phyloP scores from a whole-genome alignment of 2,113 vertebrate species.

The Marmota flaviventris region DNA sequence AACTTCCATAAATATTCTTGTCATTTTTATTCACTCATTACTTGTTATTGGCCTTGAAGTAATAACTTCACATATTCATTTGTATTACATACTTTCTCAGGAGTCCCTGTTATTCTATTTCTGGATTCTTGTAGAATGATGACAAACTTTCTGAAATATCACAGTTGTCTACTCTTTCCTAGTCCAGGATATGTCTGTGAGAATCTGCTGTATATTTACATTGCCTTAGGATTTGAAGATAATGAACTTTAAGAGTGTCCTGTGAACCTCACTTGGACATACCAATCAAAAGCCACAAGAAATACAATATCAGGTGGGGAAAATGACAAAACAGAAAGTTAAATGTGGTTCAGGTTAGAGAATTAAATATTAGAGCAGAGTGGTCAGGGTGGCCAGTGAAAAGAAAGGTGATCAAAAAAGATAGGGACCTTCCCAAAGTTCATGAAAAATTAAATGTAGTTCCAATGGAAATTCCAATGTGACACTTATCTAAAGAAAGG shows the following conservation, averaged over 20 bases:
- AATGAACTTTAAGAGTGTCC: background rate
- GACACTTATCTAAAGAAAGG: background rate
- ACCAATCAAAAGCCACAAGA: background rate
- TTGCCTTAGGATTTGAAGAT: background rate
- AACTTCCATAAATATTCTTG: background rate
- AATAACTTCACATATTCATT: background rate
- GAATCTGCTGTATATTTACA: background rate
- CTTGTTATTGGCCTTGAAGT: background rate
- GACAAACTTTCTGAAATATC: background rate
- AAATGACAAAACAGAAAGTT: background rate
- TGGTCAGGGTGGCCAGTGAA: background rate
- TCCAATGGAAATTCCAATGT: background rate
- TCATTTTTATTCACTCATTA: background rate
- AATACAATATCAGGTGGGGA: background rate
- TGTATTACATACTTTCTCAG: background rate
- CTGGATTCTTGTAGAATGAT: background rate
- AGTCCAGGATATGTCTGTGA: background rate
- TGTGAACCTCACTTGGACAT: background rate
- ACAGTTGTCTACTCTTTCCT: background rate
- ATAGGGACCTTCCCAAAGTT: background rate
- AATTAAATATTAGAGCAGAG: background rate
- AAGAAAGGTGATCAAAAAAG: background rate
- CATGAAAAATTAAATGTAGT: background rate
- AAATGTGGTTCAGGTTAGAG: background rate
- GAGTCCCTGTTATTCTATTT: background rate